phyloP scores from a whole-genome alignment of 2,797 vertebrate species.

The Peromyscus eremicus region DNA sequence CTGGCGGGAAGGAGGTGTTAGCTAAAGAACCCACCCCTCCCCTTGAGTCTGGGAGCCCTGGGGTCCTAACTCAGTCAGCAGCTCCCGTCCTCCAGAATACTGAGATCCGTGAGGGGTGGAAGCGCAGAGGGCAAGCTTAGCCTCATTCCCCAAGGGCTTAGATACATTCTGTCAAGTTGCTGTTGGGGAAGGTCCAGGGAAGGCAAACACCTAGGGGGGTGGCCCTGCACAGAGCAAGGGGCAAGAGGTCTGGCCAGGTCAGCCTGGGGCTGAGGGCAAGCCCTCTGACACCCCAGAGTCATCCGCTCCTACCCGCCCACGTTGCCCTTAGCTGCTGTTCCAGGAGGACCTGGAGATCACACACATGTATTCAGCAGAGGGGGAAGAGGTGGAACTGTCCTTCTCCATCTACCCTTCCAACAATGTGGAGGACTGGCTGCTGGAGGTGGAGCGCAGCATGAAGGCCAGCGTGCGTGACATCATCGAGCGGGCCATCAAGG shows the following conservation, averaged over 20 bases:
- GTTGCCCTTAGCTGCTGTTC: constrained; percentile 91
- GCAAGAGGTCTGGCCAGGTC: background rate
- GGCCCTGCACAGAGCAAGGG: background rate
- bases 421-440: constrained; percentile 95
- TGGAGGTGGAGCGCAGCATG: constrained; percentile 94
- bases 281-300: background rate
- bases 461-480: constrained; percentile 92
- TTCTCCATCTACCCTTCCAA: constrained; percentile 90
- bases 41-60: background rate
- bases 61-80: background rate
- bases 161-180: background rate
- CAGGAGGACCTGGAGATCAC: constrained; percentile 95
- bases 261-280: background rate
- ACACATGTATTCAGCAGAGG: constrained; percentile 96
- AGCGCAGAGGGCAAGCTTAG: background rate
- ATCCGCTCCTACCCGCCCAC: background rate
- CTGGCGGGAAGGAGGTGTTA: constrained; percentile 4
- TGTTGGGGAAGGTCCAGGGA: background rate
- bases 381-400: constrained; percentile 92
- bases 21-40: background rate
- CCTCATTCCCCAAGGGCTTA: background rate
- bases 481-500: constrained; percentile 90
- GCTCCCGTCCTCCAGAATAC: background rate
- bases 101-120: background rate
- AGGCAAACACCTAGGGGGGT: background rate